phyloP scores from a whole-genome alignment of 64 coral and sea anemone species.

The Astreopora myriophthalma region DNA sequence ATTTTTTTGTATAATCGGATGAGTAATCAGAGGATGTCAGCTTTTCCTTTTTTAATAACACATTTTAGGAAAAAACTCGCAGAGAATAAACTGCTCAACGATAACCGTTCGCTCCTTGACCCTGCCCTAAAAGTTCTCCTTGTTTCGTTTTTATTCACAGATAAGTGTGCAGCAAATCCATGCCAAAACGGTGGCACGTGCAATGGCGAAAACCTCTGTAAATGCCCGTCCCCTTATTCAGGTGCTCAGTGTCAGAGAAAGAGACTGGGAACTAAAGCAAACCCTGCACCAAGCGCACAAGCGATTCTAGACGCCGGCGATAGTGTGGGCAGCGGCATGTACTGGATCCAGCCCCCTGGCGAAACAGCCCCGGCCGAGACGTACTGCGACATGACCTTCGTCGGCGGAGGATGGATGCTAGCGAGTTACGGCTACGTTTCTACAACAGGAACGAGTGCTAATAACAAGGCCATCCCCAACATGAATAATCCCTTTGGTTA shows the following conservation, averaged over 20 bases:
- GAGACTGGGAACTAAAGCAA: conserved; percentile 69
- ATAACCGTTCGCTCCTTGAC: no score
- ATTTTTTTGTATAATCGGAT: no score
- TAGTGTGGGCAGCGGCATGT: conserved; percentile 79
- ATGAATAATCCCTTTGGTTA: conserved; percentile 96
- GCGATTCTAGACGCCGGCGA: conserved; percentile 87
- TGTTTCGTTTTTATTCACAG: neutral
- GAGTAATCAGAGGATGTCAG: no score
- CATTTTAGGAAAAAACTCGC: no score
- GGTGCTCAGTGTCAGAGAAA: conserved; percentile 37
- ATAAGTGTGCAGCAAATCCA: conserved; percentile 36
- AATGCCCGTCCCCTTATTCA: conserved; percentile 26
- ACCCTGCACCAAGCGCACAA: conserved; percentile 80
- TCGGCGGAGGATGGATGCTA: conserved; percentile 84
- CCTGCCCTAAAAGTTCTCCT: neutral
- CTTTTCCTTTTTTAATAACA: no score
- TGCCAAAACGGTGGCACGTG: conserved; percentile 67
- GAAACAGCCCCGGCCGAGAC: conserved; percentile 75
- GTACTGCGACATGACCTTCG: conserved; percentile 91
- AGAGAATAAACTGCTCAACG: no score
- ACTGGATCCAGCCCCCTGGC: conserved; percentile 95
- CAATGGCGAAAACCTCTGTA: conserved; percentile 45
- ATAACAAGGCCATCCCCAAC: conserved; percentile 86
- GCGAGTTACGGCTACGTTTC: conserved; percentile 90
- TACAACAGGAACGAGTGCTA: neutral